A percentile compares a stretch with the other conserved stretches of the same genome.
Evolutionary conservation across 23 tunicate genomes (phyloP).

Genomic region (Trididemnum nubilum): DNA sequence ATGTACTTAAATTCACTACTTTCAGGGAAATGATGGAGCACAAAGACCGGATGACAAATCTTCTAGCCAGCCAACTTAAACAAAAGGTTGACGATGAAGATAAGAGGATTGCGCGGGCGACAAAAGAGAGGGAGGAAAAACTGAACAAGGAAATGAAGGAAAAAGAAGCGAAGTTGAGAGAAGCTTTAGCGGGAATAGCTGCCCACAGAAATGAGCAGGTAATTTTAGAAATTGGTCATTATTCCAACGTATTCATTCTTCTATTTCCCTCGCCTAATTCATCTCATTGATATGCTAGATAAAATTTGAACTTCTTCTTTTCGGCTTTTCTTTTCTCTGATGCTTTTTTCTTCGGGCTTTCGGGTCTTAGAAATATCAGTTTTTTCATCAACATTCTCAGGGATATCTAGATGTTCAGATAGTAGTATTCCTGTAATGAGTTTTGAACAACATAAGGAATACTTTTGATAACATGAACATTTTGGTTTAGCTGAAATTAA

Average conservation of each 20-base stretch:
- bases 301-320: too few relatives aligned
- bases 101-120: slow-evolving; percentile 55
- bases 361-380: too few relatives aligned
- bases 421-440: too few relatives aligned
- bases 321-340: too few relatives aligned
- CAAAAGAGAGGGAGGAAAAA: slow-evolving; percentile 58
- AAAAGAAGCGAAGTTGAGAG: slow-evolving; percentile 64
- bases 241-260: too few relatives aligned
- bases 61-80: slow-evolving; percentile 59
- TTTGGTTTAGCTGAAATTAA: slow-evolving; percentile 33
- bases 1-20: too few relatives aligned
- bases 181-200: slow-evolving; percentile 63
- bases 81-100: slow-evolving; percentile 91
- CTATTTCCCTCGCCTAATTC: too few relatives aligned
- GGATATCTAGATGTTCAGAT: too few relatives aligned
- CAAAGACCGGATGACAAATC: slow-evolving; percentile 72
- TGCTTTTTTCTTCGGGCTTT: too few relatives aligned
- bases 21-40: slow-evolving; percentile 63
- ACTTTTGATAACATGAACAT: neutral
- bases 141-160: slow-evolving; percentile 38
- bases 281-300: too few relatives aligned
- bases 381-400: too few relatives aligned
- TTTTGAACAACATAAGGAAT: neutral
- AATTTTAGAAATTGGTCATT: neutral
- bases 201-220: slow-evolving; percentile 78